Base-by-base conservation (phyloP, 2,113 vertebrate genomes). In the Lamprologus speciosus region DNA sequence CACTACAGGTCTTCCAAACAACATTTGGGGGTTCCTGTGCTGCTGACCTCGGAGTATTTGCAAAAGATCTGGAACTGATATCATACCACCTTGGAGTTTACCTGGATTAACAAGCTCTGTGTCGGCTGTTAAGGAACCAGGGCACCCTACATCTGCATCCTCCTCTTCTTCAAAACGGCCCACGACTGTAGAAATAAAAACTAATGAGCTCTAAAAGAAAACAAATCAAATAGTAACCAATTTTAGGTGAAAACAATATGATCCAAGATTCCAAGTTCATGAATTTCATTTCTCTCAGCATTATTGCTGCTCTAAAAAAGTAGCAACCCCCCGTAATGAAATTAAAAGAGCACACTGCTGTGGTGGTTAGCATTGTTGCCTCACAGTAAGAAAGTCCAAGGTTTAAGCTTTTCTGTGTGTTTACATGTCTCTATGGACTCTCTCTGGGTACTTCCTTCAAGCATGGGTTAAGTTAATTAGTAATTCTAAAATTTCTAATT, bases 321-420 rank as follows among this genome's bases (percentile, higher is more conserved):
- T 70, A 42, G 0, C n/a, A 23, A 42, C n/a, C 8, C 35, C 5
- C n/a, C 0, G 65, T 42, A 42, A 1, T 23, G n/a, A 23, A 70
- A 23, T 40, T 70, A 42, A 42, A 37, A 68, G 33, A 68, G 19
- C 33, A 2, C 33, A 68, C 19, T 68, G 63, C 11, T 13, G 63
- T 68, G 1, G 33, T 37, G 4, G 63, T 68, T 68, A 0, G 19
- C 11, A 4, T 13, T 8, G 19, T 21, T 4, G 1, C 63, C 33
- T 68, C 33, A 0, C 33, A 35, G 33, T 68, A 68, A 68, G 33
- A 68, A 68, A 37, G 19, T 2, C 1, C 63, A 3, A 68, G 33
- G 63, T 13, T 68, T 68, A 68, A 37, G 33, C 33, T 21, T 68
- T 21, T 37, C 60, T 37, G 60, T 1, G 19, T 68, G 19, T 68